phyloP scores from a whole-genome alignment of 2,113 vertebrate genomes.

The Vombatus ursinus region DNA sequence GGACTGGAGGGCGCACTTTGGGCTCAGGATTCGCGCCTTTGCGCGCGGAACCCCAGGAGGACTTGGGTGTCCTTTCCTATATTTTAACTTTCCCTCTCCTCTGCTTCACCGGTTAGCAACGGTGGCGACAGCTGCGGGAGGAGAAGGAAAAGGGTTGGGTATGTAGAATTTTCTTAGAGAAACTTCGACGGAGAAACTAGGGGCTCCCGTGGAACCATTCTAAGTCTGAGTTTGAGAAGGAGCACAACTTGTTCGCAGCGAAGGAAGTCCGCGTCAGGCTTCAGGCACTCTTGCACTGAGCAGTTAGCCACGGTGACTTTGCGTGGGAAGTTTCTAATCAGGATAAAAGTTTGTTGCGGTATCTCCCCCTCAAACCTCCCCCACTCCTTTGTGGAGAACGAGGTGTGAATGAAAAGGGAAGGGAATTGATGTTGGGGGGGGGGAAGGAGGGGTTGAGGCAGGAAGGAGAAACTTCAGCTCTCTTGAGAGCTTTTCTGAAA shows the following conservation, averaged over 20 bases:
- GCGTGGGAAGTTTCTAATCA: not conserved
- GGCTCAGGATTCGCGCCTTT: not conserved
- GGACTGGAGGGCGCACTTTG: not conserved
- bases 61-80: not conserved
- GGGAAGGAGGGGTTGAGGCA: not conserved
- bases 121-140: not conserved
- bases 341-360: not conserved
- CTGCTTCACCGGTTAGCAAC: constrained; percentile 25
- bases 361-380: not conserved
- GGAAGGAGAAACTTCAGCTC: not conserved
- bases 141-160: not conserved
- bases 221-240: not conserved
- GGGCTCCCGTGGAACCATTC: not conserved
- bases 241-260: not conserved
- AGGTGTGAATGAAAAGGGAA: not conserved
- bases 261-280: not conserved
- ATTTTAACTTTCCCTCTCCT: not conserved
- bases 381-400: not conserved
- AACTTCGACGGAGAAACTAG: no score
- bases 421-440: not conserved
- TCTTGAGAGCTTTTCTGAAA: not conserved
- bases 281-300: not conserved
- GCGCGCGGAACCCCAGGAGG: not conserved
- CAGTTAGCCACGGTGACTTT: not conserved
- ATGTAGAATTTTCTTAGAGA: not conserved